Conservation (phyloP, 2,888 invertebrate genomes). For the Coelogynopora nodosa region DNA sequence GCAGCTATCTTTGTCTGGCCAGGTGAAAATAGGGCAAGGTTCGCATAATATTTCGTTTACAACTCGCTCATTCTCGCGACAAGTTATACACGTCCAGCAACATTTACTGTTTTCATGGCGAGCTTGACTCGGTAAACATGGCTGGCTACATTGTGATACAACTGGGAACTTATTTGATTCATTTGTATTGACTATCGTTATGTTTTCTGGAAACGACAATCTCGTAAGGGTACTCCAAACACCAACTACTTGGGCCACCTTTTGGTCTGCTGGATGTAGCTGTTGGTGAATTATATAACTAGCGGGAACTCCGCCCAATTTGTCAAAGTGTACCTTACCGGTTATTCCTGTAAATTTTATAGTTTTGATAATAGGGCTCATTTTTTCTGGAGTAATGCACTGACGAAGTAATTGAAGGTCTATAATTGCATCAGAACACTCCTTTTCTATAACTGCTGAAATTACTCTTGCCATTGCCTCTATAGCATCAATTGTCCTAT, state of each 20-base stretch:
- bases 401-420: neutral
- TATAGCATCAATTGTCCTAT: neutral
- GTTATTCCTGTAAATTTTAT: neutral
- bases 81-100: slow-evolving; percentile 6
- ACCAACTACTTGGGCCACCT: neutral
- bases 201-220: neutral
- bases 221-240: neutral
- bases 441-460: neutral
- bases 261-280: neutral
- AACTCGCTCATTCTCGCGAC: slow-evolving; percentile 8
- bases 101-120: neutral
- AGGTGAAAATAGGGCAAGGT: neutral
- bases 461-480: neutral
- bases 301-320: neutral
- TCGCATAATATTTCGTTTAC: neutral
- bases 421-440: neutral
- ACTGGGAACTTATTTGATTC: neutral
- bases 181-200: neutral
- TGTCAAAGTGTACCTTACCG: neutral
- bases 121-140: neutral
- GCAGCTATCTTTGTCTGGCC: neutral
- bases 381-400: neutral
- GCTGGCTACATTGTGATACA: neutral
- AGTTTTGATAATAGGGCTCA: neutral
- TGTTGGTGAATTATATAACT: neutral